These are phyloP conservation scores for Melieria omissa DNA, from an alignment of 2,888 invertebrate species.

Conservation along the genomic window DNA sequence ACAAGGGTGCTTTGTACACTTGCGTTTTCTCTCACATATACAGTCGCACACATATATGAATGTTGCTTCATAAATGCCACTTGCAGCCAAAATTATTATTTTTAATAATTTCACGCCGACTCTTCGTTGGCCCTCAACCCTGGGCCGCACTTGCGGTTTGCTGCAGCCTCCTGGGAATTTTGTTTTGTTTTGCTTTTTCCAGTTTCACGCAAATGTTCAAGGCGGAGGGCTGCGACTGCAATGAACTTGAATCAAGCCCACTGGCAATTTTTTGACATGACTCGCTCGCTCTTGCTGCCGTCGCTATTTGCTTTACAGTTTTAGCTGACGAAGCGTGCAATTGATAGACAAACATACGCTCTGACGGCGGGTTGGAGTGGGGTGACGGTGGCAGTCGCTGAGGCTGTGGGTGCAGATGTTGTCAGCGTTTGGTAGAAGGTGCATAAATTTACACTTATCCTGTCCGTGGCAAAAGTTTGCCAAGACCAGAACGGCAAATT, in stretches of 20 bases:
- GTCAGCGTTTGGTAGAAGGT: slow-evolving; percentile 50
- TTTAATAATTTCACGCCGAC: slow-evolving; percentile 19
- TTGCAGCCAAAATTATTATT: slow-evolving; percentile 34
- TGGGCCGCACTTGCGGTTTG: slow-evolving; percentile 11
- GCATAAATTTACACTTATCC: slow-evolving; percentile 55
- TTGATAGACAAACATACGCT: slow-evolving; percentile 54
- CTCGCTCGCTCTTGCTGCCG: background rate
- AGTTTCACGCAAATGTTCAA: background rate
- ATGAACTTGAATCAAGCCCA: slow-evolving; percentile 54
- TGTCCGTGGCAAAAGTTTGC: too few relatives aligned
- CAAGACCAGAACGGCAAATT: background rate
- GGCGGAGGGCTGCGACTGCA: slow-evolving; percentile 11
- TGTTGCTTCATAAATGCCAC: slow-evolving; percentile 29
- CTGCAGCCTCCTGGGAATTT: slow-evolving; percentile 25
- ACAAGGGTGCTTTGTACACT: background rate
- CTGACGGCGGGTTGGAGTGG: background rate
- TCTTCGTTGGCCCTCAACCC: background rate
- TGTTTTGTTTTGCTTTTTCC: slow-evolving; percentile 7
- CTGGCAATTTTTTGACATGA: slow-evolving; percentile 40
- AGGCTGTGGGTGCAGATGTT: background rate
- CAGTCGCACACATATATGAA: background rate
- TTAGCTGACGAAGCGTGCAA: slow-evolving; percentile 58
- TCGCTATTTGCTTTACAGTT: slow-evolving; percentile 51
- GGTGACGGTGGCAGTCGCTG: slow-evolving; percentile 15
- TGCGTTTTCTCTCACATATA: background rate